Conservation (phyloP, 2,113 vertebrate genomes). For the Cathartes aura region DNA sequence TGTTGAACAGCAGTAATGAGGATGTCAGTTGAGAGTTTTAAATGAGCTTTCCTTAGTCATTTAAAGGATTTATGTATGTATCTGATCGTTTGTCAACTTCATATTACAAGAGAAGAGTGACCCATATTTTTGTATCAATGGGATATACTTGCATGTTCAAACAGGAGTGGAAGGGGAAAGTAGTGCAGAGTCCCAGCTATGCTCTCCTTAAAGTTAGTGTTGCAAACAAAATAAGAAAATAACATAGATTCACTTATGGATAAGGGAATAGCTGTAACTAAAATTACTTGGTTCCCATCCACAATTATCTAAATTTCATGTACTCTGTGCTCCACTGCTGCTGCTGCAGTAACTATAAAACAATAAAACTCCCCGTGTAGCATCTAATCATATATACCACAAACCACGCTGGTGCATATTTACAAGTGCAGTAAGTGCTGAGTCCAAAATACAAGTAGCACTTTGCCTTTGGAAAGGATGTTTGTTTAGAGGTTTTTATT, state of each 20-base stretch:
- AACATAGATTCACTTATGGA: neutral
- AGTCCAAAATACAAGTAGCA: neutral
- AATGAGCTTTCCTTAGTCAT: slow-evolving; percentile 6
- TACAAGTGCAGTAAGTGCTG: neutral
- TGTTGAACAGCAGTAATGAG: slow-evolving; percentile 36
- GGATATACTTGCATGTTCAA: neutral
- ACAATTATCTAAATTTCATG: neutral
- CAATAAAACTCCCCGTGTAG: neutral
- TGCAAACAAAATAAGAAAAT: neutral
- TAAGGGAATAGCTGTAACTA: neutral
- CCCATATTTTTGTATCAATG: neutral
- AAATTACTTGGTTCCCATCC: neutral
- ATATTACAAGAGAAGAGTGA: neutral
- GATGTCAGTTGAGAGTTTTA: slow-evolving; percentile 35
- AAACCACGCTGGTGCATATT: neutral
- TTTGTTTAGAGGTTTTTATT: slow-evolving; percentile 1
- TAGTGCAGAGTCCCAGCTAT: neutral
- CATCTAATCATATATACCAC: neutral
- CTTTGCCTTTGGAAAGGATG: neutral
- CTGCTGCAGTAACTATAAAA: neutral
- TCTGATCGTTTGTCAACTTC: neutral
- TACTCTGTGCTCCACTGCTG: neutral
- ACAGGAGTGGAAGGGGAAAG: neutral
- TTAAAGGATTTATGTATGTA: slow-evolving; percentile 34
- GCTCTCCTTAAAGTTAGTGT: neutral